Evolutionary conservation across 23 tunicate species (phyloP).

Genomic region (Clavelina lepadiformis): DNA sequence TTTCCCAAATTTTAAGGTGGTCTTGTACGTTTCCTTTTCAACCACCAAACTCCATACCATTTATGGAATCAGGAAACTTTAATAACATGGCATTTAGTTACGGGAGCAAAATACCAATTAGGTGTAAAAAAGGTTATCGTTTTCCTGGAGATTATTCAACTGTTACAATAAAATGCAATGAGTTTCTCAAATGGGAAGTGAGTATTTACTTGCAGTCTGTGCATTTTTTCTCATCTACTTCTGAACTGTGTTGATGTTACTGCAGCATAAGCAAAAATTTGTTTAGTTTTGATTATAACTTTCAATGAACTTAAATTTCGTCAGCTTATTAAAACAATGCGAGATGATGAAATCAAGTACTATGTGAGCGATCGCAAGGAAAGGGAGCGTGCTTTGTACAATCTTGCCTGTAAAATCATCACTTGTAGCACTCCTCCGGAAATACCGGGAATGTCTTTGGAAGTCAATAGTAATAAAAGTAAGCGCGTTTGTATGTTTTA

Average conservation of each 20-base stretch:
- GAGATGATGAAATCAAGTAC: slow-evolving; percentile 24
- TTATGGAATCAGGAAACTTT: slow-evolving; percentile 2
- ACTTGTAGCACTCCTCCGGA: slow-evolving; percentile 37
- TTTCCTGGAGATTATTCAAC: slow-evolving; percentile 6
- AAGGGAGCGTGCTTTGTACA: slow-evolving; percentile 22
- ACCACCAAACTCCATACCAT: slow-evolving; percentile 31
- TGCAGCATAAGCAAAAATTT: no score
- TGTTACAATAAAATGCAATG: slow-evolving; percentile 44
- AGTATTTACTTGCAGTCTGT: no score
- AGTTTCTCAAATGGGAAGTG: slow-evolving; percentile 62
- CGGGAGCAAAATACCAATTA: slow-evolving; percentile 27
- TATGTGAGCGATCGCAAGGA: slow-evolving; percentile 23
- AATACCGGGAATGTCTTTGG: slow-evolving; percentile 33
- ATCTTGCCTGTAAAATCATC: slow-evolving; percentile 19
- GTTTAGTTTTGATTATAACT: not conserved
- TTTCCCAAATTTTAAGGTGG: slow-evolving; percentile 34
- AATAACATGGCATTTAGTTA: slow-evolving; percentile 30
- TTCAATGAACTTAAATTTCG: not conserved
- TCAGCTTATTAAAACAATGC: slow-evolving; percentile 2
- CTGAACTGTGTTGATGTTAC: no score
- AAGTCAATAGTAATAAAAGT: no score
- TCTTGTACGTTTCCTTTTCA: slow-evolving; percentile 30
- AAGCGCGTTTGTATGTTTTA: no score
- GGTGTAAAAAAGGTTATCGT: slow-evolving; percentile 50
- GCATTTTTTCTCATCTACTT: no score